Base-by-base conservation (phyloP, 2,888 invertebrate genomes). In the Neoitamus cyanurus region DNA sequence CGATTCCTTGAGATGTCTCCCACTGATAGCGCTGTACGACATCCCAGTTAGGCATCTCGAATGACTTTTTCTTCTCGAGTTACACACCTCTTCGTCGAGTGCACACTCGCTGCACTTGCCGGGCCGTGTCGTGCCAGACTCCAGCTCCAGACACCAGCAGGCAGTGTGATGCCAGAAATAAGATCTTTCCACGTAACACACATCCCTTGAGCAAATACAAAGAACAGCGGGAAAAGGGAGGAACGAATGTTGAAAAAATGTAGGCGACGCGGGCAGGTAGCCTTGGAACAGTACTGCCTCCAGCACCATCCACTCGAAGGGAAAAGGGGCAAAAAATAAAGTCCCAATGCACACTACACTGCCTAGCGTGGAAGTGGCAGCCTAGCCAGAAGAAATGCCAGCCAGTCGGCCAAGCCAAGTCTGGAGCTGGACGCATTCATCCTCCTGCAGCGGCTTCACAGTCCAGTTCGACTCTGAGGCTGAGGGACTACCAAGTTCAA, bases 1-100 rank as follows among this genome's bases (percentile, higher is more conserved):
- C 58, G 68, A 58, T 80, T 83, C 34, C 46, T 83, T 15, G 80
- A 80, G 83, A 83, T 72, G 83, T 83, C 83, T 83, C 83, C 46
- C 46, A 83, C 83, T 83, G 83, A 83, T 83, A 83, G 72, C 28
- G 70, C 5, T n/a, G 6, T 20, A 46, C 72, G 13, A 42, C 69
- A 83, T 42, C 42, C 83, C 72, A 48, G 42, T 48, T 46, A 58
- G 58, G 46, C 31, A 72, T 58, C 80, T 80, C 31, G 58, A 48
- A 31, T 80, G 80, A 58, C 80, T 80, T 78, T 78, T 78, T 80
- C 80, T 36, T 80, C 80, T 80, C 68, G 58, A 28, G 68, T 80
- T 80, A 80, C 80, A 80, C 80, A 80, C 80, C 58, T 80, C 68
- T 58, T 15, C 58, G 9, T 58, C 48, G 48, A 48, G 48, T 58